Evolutionary conservation across 2,113 vertebrate species (phyloP).

Genomic region (Uropsilus gracilis): DNA sequence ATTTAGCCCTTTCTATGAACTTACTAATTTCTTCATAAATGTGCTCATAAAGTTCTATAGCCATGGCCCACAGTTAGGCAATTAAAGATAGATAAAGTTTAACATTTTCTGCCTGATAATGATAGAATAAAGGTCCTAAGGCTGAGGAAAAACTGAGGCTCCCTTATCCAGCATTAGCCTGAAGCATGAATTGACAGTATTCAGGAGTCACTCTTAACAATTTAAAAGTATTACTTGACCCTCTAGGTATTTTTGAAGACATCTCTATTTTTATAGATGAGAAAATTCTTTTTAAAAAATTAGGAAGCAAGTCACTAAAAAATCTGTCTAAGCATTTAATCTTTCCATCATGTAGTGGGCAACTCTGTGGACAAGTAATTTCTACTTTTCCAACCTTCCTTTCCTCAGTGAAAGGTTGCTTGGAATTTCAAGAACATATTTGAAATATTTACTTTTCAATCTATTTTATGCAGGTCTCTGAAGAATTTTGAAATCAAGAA

Average conservation of each 20-base stretch:
- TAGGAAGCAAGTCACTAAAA: neutral
- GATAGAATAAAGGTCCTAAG: neutral
- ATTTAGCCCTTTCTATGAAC: constrained; percentile 38
- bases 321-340: neutral
- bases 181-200: neutral
- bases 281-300: constrained; percentile 9
- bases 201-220: neutral
- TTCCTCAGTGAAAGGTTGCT: neutral
- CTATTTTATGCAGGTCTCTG: neutral
- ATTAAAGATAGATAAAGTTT: constrained; percentile 6
- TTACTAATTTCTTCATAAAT: constrained; percentile 56
- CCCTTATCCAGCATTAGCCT: neutral
- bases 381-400: neutral
- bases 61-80: neutral
- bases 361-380: neutral
- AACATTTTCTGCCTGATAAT: constrained; percentile 15
- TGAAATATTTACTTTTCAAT: neutral
- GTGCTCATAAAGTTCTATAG: constrained; percentile 36
- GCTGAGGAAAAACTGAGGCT: neutral
- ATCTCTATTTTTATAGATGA: constrained; percentile 1
- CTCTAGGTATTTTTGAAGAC: neutral
- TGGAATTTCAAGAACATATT: constrained; percentile 53
- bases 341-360: neutral
- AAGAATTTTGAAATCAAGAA: constrained; percentile 65
- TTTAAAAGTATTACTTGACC: neutral